Evolutionary conservation across 1,140 invertebrate species (phyloP).

Genomic region (Drosophila parvula): DNA sequence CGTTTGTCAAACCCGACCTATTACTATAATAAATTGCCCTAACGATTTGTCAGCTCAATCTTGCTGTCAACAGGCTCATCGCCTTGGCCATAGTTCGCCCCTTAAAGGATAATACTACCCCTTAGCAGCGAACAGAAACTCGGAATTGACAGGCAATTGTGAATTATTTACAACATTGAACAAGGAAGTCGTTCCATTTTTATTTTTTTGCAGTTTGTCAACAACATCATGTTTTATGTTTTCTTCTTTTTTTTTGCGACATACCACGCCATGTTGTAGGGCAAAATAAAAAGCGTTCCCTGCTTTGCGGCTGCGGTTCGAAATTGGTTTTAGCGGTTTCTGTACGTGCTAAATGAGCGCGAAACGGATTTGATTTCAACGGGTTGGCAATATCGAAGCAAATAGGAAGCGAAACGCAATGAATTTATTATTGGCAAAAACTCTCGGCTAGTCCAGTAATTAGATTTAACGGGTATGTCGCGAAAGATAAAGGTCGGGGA

Average conservation of each 20-base stretch:
- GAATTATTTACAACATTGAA: constrained; percentile 68
- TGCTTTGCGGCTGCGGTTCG: constrained; percentile 62
- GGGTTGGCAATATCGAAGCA: neutral
- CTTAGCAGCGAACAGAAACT: neutral
- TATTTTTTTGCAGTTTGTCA: constrained; percentile 59
- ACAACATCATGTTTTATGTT: constrained; percentile 58
- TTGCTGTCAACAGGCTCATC: constrained; percentile 52
- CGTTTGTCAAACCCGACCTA: neutral
- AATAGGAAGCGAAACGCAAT: constrained; percentile 4
- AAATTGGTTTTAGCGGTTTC: constrained; percentile 65
- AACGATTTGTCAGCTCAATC: constrained; percentile 67
- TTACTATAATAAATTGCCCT: constrained; percentile 57
- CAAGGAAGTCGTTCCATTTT: constrained; percentile 1
- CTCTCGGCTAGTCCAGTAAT: constrained; percentile 12
- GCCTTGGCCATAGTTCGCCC: constrained; percentile 4
- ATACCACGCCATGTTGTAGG: neutral
- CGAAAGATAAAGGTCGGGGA: neutral
- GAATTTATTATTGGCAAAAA: constrained; percentile 24
- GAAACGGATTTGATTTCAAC: constrained; percentile 52
- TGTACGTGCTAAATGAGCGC: constrained; percentile 67
- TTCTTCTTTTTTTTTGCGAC: neutral
- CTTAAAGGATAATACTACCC: constrained; percentile 7
- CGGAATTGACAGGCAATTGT: constrained; percentile 66
- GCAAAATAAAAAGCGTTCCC: constrained; percentile 38
- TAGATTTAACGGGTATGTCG: constrained; percentile 12